Evolutionary conservation across 1,140 invertebrate genomes (phyloP), one percentile per base, ranked within the genome.

Genomic region (Drosophila saltans): DNA sequence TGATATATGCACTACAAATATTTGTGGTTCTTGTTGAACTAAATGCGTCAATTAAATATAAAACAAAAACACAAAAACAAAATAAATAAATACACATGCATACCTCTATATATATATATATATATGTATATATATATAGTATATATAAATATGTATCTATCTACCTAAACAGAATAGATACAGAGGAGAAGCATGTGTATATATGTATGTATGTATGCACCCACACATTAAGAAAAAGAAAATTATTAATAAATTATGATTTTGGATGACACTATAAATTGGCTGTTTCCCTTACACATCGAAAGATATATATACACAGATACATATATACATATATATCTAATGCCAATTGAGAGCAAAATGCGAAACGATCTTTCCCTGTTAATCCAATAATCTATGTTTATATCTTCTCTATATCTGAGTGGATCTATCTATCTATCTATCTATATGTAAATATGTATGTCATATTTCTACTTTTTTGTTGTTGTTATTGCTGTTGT

Each of bases 11-110:
- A 78, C 71, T 65, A 65, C 67, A 76, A 67, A 58, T 64, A 21
- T 56, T 39, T 66, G 60, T 80, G 69, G 66, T 69, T 74, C 63
- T 63, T 78, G 40, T 71, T 77, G 69, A 69, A 77, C 83, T 80
- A 86, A 86, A 86, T 86, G 83, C 79, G 82, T 88, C 83, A 86
- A 88, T 86, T 86, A 86, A 86, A 86, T 80, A 75, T 72, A 78
- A 72, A 74, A 71, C 64, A 39, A 43, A 58, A 48, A 28, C 16
- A 60, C 9, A 26, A 40, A 24, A 21, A 30, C 67, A 57, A 43
- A 61, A 68, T 68, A 63, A 74, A 63, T 66, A 52, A 66, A 63
- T 48, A 67, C 3, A 33, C 3, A 33, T 56, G 62, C 61, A 73
- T 48, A 65, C 36, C 59, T 57, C 40, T 59, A 33, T 63, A 24